Percentiles rank a stretch among this genome's conserved stretches.
These are phyloP conservation scores for Halyomorpha halys DNA, from an alignment of 1,140 invertebrate species.

Conservation along the genomic window DNA sequence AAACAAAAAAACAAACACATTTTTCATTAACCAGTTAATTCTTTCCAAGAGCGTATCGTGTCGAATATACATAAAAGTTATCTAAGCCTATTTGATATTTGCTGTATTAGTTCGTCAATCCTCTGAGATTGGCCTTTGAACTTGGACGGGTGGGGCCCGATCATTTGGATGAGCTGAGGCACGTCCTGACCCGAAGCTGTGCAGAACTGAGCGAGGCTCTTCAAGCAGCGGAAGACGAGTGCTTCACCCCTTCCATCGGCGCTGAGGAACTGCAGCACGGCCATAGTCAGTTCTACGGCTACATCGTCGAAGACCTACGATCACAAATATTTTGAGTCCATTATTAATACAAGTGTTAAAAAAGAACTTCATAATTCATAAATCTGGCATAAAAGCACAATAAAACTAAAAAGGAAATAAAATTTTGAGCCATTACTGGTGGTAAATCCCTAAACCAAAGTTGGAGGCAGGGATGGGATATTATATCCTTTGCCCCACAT, in stretches of 20 bases:
- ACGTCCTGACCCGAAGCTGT: constrained; percentile 71
- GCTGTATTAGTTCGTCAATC: constrained; percentile 60
- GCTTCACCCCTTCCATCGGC: constrained; percentile 63
- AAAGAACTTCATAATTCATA: no score
- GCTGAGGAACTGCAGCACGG: constrained; percentile 79
- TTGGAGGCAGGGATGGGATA: no score
- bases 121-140: constrained; percentile 70
- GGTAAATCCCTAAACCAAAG: no score
- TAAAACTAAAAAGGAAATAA: no score
- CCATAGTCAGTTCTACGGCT: constrained; percentile 83
- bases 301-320: constrained; percentile 84
- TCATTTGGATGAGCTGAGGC: constrained; percentile 79
- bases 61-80: constrained; percentile 1
- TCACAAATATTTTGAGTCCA: constrained; percentile 6
- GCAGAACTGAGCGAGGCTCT: constrained; percentile 67
- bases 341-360: no score
- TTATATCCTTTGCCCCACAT: no score
- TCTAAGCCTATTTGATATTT: constrained; percentile 28
- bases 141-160: constrained; percentile 74
- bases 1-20: no score
- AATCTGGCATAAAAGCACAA: no score
- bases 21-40: no score
- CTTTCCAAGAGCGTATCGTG: no score
- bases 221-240: constrained; percentile 63
- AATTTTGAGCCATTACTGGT: no score